Evolutionary conservation across 2,797 vertebrate species (phyloP).

Genomic region (Pantherophis alleghaniensis): DNA sequence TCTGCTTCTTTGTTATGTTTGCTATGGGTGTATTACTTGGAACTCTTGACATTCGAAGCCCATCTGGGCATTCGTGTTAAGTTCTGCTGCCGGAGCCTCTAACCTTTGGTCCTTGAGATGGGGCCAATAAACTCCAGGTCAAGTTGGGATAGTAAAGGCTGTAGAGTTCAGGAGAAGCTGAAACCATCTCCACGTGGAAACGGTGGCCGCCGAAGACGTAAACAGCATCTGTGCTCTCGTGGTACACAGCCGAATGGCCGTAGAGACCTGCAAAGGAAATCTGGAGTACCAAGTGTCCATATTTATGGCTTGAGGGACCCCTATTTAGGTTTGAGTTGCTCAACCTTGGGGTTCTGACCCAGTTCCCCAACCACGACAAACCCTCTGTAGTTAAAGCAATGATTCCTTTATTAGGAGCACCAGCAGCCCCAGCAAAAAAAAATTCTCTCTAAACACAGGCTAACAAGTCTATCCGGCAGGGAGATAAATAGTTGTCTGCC

Average conservation of each 20-base stretch:
- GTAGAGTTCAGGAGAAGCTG: conserved; percentile 89
- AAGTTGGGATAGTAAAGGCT: conserved; percentile 89
- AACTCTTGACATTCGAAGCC: too few relatives aligned
- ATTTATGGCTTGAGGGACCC: not conserved
- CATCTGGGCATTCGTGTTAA: too few relatives aligned
- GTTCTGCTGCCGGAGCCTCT: not conserved
- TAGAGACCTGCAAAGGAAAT: conserved; percentile 78
- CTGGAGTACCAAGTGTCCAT: not conserved
- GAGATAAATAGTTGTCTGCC: too few relatives aligned
- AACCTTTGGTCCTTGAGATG: conserved; percentile 89
- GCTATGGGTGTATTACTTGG: too few relatives aligned
- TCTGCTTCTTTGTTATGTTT: too few relatives aligned
- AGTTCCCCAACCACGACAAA: too few relatives aligned
- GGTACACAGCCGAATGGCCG: conserved; percentile 90
- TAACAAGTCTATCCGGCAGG: too few relatives aligned
- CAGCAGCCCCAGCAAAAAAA: too few relatives aligned
- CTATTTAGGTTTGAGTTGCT: not conserved
- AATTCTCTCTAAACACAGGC: too few relatives aligned
- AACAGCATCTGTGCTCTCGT: conserved; percentile 86
- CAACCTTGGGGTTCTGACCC: not conserved
- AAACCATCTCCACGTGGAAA: conserved; percentile 88
- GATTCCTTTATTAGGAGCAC: too few relatives aligned
- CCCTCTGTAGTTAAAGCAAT: too few relatives aligned
- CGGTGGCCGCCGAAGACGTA: conserved; percentile 92
- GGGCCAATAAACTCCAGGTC: conserved; percentile 91